Conservation (phyloP, 1,140 invertebrate genomes). For the Aphelenchoides fujianensis region DNA sequence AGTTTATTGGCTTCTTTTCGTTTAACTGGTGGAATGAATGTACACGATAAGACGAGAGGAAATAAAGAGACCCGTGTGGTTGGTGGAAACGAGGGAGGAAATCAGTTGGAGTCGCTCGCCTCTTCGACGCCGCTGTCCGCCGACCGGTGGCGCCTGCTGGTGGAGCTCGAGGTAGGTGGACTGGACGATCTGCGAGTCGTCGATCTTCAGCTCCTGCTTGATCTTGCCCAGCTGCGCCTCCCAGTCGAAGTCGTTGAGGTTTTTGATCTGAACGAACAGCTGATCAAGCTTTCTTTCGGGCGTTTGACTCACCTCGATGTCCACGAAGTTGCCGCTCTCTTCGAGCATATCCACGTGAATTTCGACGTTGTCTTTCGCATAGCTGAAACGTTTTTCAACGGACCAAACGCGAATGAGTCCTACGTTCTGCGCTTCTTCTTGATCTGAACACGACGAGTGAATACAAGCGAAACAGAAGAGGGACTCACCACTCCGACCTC, state of each 20-base stretch:
- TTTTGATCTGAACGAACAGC: not conserved
- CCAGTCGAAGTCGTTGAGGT: not conserved
- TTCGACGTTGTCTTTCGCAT: constrained; percentile 26
- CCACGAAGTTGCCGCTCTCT: constrained; percentile 14
- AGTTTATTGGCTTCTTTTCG: too few relatives aligned
- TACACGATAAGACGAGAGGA: too few relatives aligned
- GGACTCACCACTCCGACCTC: too few relatives aligned
- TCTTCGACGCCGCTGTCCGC: constrained; percentile 27
- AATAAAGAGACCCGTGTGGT: too few relatives aligned
- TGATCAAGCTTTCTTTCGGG: not conserved
- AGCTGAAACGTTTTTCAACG: constrained; percentile 16
- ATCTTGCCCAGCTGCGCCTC: not conserved
- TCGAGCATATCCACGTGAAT: constrained; percentile 25
- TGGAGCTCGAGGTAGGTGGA: constrained; percentile 27
- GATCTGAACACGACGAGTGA: too few relatives aligned
- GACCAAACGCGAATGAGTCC: too few relatives aligned
- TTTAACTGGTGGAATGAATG: too few relatives aligned
- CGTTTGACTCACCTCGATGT: constrained; percentile 16
- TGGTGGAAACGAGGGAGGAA: too few relatives aligned
- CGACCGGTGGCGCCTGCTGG: too few relatives aligned
- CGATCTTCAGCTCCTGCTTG: constrained; percentile 23
- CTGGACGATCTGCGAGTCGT: constrained; percentile 20
- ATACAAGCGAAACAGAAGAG: too few relatives aligned
- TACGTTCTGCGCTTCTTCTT: constrained; percentile 13
- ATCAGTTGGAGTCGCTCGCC: too few relatives aligned